A percentile compares a stretch with the other conserved stretches of the same genome.
These are phyloP conservation scores for Prietella phreatophila DNA, from an alignment of 2,113 vertebrate species.

Conservation along the genomic window DNA sequence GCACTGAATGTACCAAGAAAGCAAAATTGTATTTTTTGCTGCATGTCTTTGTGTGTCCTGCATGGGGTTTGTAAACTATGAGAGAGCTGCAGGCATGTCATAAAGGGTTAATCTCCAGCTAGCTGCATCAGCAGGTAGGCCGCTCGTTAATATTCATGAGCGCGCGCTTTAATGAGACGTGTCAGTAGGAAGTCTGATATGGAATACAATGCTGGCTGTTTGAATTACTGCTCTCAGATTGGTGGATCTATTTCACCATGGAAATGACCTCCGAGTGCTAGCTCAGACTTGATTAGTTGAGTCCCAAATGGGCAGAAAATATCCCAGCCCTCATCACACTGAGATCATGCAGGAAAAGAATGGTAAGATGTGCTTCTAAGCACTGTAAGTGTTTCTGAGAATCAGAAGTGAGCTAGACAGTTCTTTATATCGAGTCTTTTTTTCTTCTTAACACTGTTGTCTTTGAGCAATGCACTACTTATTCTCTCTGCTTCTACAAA, in stretches of 20 bases:
- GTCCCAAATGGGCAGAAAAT: conserved; percentile 65
- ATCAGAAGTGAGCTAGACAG: neutral
- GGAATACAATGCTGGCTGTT: conserved; percentile 52
- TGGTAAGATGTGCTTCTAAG: conserved; percentile 30
- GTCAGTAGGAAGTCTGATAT: conserved; percentile 62
- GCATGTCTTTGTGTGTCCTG: neutral
- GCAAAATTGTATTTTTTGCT: neutral
- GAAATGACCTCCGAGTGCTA: conserved; percentile 67
- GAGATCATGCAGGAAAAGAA: conserved; percentile 30
- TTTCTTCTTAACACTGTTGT: neutral
- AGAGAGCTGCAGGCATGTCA: conserved; percentile 45
- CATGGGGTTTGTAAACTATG: neutral
- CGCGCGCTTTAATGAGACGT: conserved; percentile 66
- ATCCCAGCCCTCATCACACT: conserved; percentile 48
- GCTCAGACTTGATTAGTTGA: conserved; percentile 64
- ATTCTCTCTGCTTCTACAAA: neutral
- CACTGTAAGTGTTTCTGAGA: conserved; percentile 18
- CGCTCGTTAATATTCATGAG: conserved; percentile 73
- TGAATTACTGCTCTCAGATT: conserved; percentile 57
- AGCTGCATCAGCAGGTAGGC: conserved; percentile 46
- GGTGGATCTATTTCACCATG: conserved; percentile 66
- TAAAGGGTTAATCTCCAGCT: conserved; percentile 66
- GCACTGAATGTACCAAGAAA: neutral
- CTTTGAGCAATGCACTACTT: neutral
- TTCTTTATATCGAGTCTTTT: neutral